Conservation (phyloP, 2,113 vertebrate genomes). For the Heterochromis multidens region DNA sequence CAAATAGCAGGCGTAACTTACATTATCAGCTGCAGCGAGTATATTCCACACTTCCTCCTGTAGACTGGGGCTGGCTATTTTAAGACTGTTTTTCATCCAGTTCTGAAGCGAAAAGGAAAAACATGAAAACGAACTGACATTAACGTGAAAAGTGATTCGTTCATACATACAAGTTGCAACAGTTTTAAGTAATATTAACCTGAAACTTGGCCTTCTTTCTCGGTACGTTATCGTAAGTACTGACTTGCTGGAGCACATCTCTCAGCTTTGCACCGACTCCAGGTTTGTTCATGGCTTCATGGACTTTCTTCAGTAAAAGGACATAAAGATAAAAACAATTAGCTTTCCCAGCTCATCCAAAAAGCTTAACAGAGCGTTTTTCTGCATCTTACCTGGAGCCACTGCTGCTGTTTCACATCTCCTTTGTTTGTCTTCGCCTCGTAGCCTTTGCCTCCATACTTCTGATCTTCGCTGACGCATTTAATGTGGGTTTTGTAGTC, state of each 20-base stretch:
- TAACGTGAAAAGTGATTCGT: neutral
- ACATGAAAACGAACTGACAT: neutral
- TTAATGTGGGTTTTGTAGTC: constrained; percentile 87
- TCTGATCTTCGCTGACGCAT: constrained; percentile 92
- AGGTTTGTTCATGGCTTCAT: constrained; percentile 83
- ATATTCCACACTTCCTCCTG: constrained; percentile 91
- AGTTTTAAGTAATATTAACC: constrained; percentile 64
- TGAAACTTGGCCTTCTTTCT: constrained; percentile 94
- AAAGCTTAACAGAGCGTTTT: neutral
- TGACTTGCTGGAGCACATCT: constrained; percentile 84
- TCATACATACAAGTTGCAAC: neutral
- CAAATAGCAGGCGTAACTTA: constrained; percentile 68
- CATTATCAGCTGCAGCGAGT: constrained; percentile 78
- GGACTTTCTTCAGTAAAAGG: constrained; percentile 80
- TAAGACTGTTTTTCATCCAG: constrained; percentile 96
- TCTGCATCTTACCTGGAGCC: constrained; percentile 84
- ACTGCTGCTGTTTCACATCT: constrained; percentile 91
- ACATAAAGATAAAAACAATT: neutral
- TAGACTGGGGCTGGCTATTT: constrained; percentile 73
- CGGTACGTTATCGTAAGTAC: constrained; percentile 87
- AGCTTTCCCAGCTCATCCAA: neutral
- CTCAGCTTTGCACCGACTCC: constrained; percentile 80
- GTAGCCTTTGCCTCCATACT: constrained; percentile 90
- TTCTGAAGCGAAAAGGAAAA: constrained; percentile 75
- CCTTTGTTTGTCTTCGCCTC: constrained; percentile 90